Conservation (phyloP, 2,888 invertebrate species). For the Miltochrista miniata region DNA sequence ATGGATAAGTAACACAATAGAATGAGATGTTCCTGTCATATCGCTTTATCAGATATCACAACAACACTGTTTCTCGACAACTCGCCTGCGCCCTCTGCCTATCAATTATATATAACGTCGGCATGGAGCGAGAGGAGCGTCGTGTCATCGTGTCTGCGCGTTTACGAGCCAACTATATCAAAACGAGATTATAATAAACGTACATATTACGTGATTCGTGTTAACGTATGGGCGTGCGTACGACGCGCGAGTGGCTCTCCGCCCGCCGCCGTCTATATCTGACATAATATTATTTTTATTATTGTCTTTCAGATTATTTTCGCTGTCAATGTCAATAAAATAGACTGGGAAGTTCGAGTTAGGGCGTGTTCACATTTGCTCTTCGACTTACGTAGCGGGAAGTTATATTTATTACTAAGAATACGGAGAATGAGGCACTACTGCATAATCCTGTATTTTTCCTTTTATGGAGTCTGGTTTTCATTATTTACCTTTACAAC, state of each 20-base stretch:
- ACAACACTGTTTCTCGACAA: neutral
- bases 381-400: too few species aligned
- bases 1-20: too few species aligned
- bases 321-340: slow-evolving; percentile 53
- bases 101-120: slow-evolving; percentile 19
- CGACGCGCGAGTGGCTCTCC: slow-evolving; percentile 24
- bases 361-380: slow-evolving; percentile 15
- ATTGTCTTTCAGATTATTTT: slow-evolving; percentile 54
- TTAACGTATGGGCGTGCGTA: slow-evolving; percentile 38
- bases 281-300: slow-evolving; percentile 46
- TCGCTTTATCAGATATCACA: neutral
- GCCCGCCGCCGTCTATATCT: slow-evolving; percentile 29
- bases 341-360: slow-evolving; percentile 28
- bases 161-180: slow-evolving; percentile 24
- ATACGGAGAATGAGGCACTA: too few species aligned
- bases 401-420: too few species aligned
- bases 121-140: slow-evolving; percentile 20
- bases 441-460: too few species aligned
- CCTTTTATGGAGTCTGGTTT: too few species aligned
- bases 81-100: slow-evolving; percentile 1
- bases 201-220: slow-evolving; percentile 27
- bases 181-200: slow-evolving; percentile 35
- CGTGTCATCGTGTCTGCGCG: slow-evolving; percentile 30
- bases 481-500: too few species aligned
- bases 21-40: too few species aligned